Percentiles rank a stretch among this genome's conserved stretches.
Evolutionary conservation across 2,113 vertebrate species (phyloP).

Genomic region (Labeo catla): DNA sequence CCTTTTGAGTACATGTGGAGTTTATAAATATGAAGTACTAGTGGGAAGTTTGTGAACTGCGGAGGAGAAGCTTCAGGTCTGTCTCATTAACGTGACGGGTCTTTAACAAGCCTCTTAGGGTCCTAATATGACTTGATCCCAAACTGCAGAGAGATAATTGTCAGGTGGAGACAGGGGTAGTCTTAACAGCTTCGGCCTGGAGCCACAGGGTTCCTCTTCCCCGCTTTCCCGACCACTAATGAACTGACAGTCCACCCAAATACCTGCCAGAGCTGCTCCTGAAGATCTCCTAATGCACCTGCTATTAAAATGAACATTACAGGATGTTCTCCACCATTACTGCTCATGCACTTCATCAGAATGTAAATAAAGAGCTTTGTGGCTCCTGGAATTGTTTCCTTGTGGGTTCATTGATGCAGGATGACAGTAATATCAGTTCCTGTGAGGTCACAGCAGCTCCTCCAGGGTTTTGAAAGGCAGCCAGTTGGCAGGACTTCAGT

Average conservation of each 20-base stretch:
- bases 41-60: neutral
- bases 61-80: constrained; percentile 16
- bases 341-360: neutral
- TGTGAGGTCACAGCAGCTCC: neutral
- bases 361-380: constrained; percentile 16
- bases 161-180: constrained; percentile 38
- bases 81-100: constrained; percentile 49
- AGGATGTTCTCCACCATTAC: neutral
- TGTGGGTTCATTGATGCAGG: constrained; percentile 16
- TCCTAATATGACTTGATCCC: constrained; percentile 52
- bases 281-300: constrained; percentile 9
- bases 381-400: neutral
- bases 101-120: constrained; percentile 49
- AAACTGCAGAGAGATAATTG: constrained; percentile 49
- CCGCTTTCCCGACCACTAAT: constrained; percentile 28
- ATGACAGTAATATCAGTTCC: constrained; percentile 28
- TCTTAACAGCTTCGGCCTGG: neutral
- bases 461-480: neutral
- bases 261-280: constrained; percentile 15
- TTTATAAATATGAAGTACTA: neutral
- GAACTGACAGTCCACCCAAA: constrained; percentile 45
- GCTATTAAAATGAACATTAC: constrained; percentile 19
- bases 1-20: neutral
- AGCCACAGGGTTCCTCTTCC: constrained; percentile 29
- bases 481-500: constrained; percentile 13